Evolutionary conservation across 2,888 invertebrate genomes (phyloP), one percentile per base, ranked within the genome.

Genomic region (Physocephala rufipes): DNA sequence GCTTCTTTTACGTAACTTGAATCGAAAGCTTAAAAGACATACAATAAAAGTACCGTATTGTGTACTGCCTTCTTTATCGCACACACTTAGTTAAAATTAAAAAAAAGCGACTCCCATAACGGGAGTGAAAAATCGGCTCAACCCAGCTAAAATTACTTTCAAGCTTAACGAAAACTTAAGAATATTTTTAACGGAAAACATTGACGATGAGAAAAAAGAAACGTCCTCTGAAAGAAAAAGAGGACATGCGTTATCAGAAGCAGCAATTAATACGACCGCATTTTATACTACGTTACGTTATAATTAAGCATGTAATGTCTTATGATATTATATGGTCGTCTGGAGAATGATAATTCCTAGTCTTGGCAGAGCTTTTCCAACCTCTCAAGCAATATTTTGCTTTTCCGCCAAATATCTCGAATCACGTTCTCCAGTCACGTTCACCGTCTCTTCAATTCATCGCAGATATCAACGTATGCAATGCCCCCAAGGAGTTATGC

Each of bases 401-500:
- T n/a, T n/a, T n/a, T n/a, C n/a, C n/a, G n/a, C n/a, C n/a, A n/a
- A n/a, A n/a, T n/a, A n/a, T n/a, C n/a, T n/a, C n/a, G n/a, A n/a
- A n/a, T n/a, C n/a, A n/a, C n/a, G n/a, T n/a, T n/a, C n/a, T n/a
- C n/a, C n/a, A n/a, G n/a, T n/a, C n/a, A n/a, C n/a, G n/a, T n/a
- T n/a, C n/a, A n/a, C 3, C 15, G 3, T 49, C 49, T 49, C 15
- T 15, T 49, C 19, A 3, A 2, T 49, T 7, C 3, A 19, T 3
- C 3, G 49, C n/a, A n/a, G 16, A 19, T 21, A 21, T 9, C 65
- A n/a, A 51, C 30, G 49, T 30, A 30, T 51, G 19, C 28, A 30
- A 28, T 65, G 49, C 51, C 65, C 30, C 65, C 47, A 13, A 49
- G 28, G 30, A 49, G 19, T 64, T 47, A 47, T 28, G 30, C 51